Conservation (phyloP, 2,888 invertebrate species). For the Drosophila bunnanda region DNA sequence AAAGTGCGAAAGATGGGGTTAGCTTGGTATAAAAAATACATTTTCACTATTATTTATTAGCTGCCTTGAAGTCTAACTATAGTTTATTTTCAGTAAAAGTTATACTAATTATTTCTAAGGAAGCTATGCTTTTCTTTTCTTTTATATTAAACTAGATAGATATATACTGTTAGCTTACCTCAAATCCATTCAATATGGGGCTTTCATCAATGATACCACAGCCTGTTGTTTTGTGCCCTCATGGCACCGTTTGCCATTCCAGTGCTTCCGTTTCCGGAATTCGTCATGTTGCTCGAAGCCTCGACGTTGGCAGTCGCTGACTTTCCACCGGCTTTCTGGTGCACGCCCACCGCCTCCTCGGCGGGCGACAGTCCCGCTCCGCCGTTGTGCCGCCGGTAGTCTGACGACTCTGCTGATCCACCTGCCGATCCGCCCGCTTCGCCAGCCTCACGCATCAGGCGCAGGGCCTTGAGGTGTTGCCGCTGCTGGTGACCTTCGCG, state of each 20-base stretch:
- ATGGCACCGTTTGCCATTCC: conserved; percentile 57
- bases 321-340: conserved; percentile 46
- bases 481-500: conserved; percentile 71
- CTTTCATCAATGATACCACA: conserved; percentile 84
- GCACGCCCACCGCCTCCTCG: conserved; percentile 62
- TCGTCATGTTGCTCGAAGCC: conserved; percentile 57
- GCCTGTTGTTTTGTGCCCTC: conserved; percentile 81
- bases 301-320: conserved; percentile 60
- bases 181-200: conserved; percentile 80
- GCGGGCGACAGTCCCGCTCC: conserved; percentile 52
- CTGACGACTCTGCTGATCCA: conserved; percentile 13
- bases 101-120: too few relatives aligned
- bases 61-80: not conserved
- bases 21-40: not conserved
- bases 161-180: conserved; percentile 65
- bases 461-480: conserved; percentile 72
- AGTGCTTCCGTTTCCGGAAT: conserved; percentile 53
- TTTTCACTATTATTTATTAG: not conserved
- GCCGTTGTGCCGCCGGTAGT: conserved; percentile 63
- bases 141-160: too few relatives aligned
- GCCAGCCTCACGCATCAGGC: conserved; percentile 63
- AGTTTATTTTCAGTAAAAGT: too few relatives aligned
- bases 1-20: not conserved
- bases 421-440: not conserved
- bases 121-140: too few relatives aligned